Evolutionary conservation across 2,797 vertebrate species (phyloP).

Genomic region (Cyclopterus lumpus): DNA sequence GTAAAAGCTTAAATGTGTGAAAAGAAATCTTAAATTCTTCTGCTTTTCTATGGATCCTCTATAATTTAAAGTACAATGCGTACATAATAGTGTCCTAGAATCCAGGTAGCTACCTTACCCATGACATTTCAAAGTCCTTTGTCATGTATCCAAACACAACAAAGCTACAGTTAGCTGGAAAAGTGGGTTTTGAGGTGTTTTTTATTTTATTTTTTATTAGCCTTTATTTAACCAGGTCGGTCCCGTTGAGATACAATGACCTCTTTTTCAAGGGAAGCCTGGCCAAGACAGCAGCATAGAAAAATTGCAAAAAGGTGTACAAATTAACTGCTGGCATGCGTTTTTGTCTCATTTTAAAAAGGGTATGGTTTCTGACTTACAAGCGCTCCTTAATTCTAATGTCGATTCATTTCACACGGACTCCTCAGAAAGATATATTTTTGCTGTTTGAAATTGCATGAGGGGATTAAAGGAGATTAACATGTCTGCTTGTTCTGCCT

Average conservation of each 20-base stretch:
- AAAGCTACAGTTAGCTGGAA: not conserved
- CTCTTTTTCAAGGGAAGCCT: too few relatives aligned
- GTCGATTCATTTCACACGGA: slow-evolving; percentile 4
- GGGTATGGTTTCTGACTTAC: not conserved
- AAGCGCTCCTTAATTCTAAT: not conserved
- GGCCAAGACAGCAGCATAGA: too few relatives aligned
- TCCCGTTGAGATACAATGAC: too few relatives aligned
- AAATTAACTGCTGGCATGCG: not conserved
- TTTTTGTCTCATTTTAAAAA: not conserved
- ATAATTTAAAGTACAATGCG: not conserved
- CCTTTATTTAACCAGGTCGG: too few relatives aligned
- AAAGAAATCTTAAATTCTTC: not conserved
- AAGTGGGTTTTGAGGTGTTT: not conserved
- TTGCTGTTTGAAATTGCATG: not conserved
- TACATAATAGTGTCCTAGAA: not conserved
- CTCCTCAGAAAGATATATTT: not conserved
- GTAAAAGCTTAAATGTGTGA: not conserved
- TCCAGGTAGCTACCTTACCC: not conserved
- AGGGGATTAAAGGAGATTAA: not conserved
- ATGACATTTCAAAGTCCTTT: not conserved
- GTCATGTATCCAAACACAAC: not conserved
- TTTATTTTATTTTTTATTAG: too few relatives aligned
- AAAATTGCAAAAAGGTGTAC: too few relatives aligned
- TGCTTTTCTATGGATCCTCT: not conserved
- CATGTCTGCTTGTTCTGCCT: not conserved